phyloP scores from a whole-genome alignment of 2,888 invertebrate species.

The Tyria jacobaeae region DNA sequence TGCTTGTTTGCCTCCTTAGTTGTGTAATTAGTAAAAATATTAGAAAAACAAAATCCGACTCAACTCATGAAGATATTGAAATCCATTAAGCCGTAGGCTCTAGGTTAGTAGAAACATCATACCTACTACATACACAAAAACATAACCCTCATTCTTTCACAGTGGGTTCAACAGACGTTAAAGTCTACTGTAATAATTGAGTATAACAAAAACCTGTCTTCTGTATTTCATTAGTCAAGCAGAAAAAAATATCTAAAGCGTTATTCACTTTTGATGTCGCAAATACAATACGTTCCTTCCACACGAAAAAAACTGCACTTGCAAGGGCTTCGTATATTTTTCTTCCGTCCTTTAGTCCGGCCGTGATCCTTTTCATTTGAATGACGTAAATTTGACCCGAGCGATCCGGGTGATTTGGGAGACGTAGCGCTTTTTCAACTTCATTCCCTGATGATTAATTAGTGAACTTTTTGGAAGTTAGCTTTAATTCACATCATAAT shows the following conservation, averaged over 20 bases:
- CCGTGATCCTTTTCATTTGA: slow-evolving; percentile 41
- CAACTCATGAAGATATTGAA: too few species aligned
- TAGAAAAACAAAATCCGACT: too few species aligned
- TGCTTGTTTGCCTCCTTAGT: too few species aligned
- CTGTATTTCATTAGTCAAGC: neutral
- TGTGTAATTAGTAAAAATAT: too few species aligned
- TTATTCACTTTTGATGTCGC: slow-evolving; percentile 17
- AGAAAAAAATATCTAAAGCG: slow-evolving; percentile 13
- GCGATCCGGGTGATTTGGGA: slow-evolving; percentile 26
- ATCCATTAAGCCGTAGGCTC: too few species aligned
- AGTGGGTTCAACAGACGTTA: too few species aligned
- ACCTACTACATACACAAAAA: too few species aligned
- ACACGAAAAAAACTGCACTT: slow-evolving; percentile 14
- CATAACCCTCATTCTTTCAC: too few species aligned
- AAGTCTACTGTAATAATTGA: neutral
- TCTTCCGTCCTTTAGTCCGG: slow-evolving; percentile 34
- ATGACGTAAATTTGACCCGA: slow-evolving; percentile 38
- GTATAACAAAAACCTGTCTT: neutral
- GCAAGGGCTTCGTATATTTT: slow-evolving; percentile 33
- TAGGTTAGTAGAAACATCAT: too few species aligned
- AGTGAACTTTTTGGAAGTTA: slow-evolving; percentile 28
- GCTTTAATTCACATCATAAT: slow-evolving; percentile 17
- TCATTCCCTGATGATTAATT: slow-evolving; percentile 46
- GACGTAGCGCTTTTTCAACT: slow-evolving; percentile 33
- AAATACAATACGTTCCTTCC: slow-evolving; percentile 35